phyloP scores from a whole-genome alignment of 2,113 vertebrate species.

The Passer montanus region DNA sequence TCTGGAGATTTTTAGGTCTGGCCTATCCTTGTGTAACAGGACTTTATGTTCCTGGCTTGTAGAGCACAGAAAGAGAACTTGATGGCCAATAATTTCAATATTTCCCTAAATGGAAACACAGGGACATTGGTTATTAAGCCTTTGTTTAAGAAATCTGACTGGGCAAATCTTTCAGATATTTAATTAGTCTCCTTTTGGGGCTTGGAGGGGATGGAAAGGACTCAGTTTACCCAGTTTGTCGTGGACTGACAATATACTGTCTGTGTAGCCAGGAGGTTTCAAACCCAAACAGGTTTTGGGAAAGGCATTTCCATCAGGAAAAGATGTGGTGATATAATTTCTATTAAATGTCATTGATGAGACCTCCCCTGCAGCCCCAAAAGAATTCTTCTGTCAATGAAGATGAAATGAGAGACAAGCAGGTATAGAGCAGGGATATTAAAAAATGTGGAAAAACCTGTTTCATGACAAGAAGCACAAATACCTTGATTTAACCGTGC shows the following conservation, averaged over 20 bases:
- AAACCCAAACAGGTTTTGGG: background rate
- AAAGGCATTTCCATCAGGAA: background rate
- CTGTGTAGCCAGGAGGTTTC: background rate
- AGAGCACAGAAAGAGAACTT: background rate
- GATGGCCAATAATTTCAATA: background rate
- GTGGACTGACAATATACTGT: background rate
- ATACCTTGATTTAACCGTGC: background rate
- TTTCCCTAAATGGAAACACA: background rate
- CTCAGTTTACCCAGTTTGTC: background rate
- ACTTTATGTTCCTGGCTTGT: background rate
- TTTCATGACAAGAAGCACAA: background rate
- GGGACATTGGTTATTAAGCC: background rate
- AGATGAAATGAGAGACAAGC: background rate
- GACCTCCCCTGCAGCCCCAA: background rate
- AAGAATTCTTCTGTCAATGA: background rate
- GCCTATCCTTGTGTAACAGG: background rate
- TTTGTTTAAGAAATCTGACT: background rate
- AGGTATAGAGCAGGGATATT: background rate
- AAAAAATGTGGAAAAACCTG: slow-evolving; percentile 38
- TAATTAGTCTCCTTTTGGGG: background rate
- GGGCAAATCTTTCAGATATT: background rate
- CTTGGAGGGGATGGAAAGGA: background rate
- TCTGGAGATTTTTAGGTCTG: background rate
- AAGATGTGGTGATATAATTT: background rate
- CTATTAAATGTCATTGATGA: background rate